phyloP scores from a whole-genome alignment of 2,113 vertebrate genomes.

The Noturus placidus region DNA sequence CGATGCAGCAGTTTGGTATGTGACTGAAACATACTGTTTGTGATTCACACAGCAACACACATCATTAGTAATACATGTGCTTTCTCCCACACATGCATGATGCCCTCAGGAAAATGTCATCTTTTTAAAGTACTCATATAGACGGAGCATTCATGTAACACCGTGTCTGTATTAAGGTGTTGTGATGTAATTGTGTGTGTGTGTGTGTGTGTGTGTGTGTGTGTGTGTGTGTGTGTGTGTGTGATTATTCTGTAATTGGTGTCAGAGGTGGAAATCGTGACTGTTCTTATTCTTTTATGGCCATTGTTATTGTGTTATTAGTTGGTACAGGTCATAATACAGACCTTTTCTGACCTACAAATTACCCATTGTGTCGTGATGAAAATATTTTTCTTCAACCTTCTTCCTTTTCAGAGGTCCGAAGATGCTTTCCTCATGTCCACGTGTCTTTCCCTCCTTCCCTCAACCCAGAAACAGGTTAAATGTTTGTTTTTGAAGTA shows the following conservation, averaged over 20 bases:
- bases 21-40: not conserved
- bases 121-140: not conserved
- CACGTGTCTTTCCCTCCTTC: no score
- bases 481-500: not conserved
- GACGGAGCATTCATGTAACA: not conserved
- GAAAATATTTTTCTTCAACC: not conserved
- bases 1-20: not conserved
- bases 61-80: not conserved
- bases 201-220: constrained; percentile 13
- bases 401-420: not conserved
- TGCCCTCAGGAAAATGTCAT: not conserved
- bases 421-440: not conserved
- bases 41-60: not conserved
- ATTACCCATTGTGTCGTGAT: not conserved
- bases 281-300: not conserved
- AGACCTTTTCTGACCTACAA: not conserved
- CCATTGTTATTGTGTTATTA: not conserved
- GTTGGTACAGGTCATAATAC: not conserved
- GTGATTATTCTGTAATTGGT: not conserved
- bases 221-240: constrained; percentile 25
- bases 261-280: not conserved
- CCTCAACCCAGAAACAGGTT: not conserved
- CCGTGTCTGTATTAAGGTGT: not conserved
- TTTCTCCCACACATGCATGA: not conserved
- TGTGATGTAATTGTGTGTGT: not conserved